phyloP scores from a whole-genome alignment of 2,888 invertebrate genomes.

The Lordiphosa fenestrarum region DNA sequence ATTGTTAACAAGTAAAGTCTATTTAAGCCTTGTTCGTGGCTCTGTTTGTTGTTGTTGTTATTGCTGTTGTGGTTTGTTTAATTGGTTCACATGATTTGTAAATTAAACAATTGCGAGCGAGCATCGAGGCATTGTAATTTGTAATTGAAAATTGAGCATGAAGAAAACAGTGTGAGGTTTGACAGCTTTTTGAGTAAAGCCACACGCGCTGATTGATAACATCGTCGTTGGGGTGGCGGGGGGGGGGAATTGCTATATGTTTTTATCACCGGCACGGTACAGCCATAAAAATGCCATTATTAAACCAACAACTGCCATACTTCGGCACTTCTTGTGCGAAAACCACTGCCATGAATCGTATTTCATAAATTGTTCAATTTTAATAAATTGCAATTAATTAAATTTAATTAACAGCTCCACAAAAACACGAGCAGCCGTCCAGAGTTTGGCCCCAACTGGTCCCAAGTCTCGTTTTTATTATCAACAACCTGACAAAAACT shows the following conservation, averaged over 20 bases:
- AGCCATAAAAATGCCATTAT: too few relatives aligned
- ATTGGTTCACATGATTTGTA: slow-evolving; percentile 78
- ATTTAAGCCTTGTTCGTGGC: slow-evolving; percentile 72
- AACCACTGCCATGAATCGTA: slow-evolving; percentile 15
- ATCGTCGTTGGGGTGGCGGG: slow-evolving; percentile 29
- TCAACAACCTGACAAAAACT: slow-evolving; percentile 72
- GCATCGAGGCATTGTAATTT: slow-evolving; percentile 54
- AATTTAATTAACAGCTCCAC: slow-evolving; percentile 63
- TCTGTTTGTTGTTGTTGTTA: slow-evolving; percentile 32
- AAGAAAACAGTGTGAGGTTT: slow-evolving; percentile 63
- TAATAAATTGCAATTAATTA: slow-evolving; percentile 75
- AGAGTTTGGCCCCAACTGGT: slow-evolving; percentile 32
- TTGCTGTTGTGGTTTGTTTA: slow-evolving; percentile 50
- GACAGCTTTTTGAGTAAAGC: slow-evolving; percentile 52
- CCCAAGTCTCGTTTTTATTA: slow-evolving; percentile 67
- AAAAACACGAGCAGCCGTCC: slow-evolving; percentile 41
- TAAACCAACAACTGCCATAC: too few relatives aligned
- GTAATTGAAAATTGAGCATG: slow-evolving; percentile 73
- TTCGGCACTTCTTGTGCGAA: too few relatives aligned
- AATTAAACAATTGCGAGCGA: slow-evolving; percentile 77
- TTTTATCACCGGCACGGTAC: too few relatives aligned
- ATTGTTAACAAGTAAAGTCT: slow-evolving; percentile 79
- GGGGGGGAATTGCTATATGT: neutral
- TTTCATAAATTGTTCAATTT: slow-evolving; percentile 43
- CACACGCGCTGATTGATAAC: slow-evolving; percentile 36